Evolutionary conservation across 1,140 invertebrate genomes (phyloP), one percentile per base, ranked within the genome.

Genomic region (Gryon sp.): DNA sequence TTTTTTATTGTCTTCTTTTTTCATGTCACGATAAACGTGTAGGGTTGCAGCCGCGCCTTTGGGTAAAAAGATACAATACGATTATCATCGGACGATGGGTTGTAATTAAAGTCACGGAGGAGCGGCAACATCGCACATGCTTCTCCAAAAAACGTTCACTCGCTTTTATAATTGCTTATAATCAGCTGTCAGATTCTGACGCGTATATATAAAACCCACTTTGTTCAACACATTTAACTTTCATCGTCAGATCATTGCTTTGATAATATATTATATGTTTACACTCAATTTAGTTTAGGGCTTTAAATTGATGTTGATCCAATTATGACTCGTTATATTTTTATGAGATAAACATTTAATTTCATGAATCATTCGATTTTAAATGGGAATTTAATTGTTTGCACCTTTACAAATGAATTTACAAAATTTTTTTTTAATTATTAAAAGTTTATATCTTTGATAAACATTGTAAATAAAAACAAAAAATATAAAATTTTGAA

Each of bases 21-120:
- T 48, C 22, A 20, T 60, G 32, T 62, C 43, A 34, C 43, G 43
- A 38, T 48, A 62, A 48, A 36, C 24, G 36, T n/a, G 12, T 11
- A 18, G 26, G 48, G 46, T 43, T 45, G 16, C 38, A 53, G 48
- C 62, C 62, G 48, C 62, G 16, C 62, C 62, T 66, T 53, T 26
- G 12, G 12, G 26, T 36, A 43, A 52, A 41, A 46, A 48, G 32
- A 65, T 36, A 38, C 30, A 62, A 50, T 40, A 36, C 12, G 16
- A 63, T 63, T 34, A 46, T 36, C 15, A 60, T 8, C 18, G 8
- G 9, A 2, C 28, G 40, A 65, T 15, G 22, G 4, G 6, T 20
- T 4, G 40, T 55, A 66, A 66, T 66, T 66, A 53, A 55, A 30
- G n/a, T 7, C 28, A 26, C 9, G n/a, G 30, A 66, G 60, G 60